Evolutionary conservation across 2,113 vertebrate genomes (phyloP), one percentile per base, ranked within the genome.

Genomic region (Nothoprocta pentlandii): DNA sequence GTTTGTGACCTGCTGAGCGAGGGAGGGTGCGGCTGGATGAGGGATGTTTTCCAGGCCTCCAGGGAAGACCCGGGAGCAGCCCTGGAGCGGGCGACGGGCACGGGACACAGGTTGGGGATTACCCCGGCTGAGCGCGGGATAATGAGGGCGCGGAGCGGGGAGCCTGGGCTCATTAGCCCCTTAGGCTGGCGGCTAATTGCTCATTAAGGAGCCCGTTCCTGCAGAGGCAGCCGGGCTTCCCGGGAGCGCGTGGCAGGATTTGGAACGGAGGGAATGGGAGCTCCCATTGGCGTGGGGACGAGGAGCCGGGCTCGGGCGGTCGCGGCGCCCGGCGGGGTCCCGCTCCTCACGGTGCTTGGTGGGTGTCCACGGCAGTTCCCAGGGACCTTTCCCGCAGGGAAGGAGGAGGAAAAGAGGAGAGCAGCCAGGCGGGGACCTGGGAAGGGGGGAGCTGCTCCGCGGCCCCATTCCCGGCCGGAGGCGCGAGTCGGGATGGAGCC

Each of bases 171-270:
- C 96, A 95, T 96, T 97, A 97, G 96, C 94, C 96, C 36, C 36
- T 97, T 97, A 97, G 95, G 94, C 95, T 92, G 16, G 85, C 87
- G 95, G 93, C 96, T 97, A 97, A 97, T 97, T 97, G 97, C 97
- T 96, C 96, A 85, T 95, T 97, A 97, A 96, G n/a, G 76, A 97
- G 89, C 19, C 58, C 66, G 0, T 94, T 92, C 96, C 94, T 96
- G 96, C 94, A 87, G 95, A 95, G 94, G 96, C 97, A 96, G 96
- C 96, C 94, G 97, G 96, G 96, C 95, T 95, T 94, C 95, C 92
- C 80, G 83, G 74, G 85, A 54, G 94, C 32, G 70, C 85, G 0
- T 80, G 28, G 88, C 85, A 3, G 25, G 83, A 17, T 56, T 46
- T 53, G 95, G 81, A 93, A 80, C 36, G 68, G 34, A 64, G 85